These are phyloP conservation scores for Neofelis nebulosa DNA, from an alignment of 2,113 vertebrate genomes.

Conservation along the genomic window DNA sequence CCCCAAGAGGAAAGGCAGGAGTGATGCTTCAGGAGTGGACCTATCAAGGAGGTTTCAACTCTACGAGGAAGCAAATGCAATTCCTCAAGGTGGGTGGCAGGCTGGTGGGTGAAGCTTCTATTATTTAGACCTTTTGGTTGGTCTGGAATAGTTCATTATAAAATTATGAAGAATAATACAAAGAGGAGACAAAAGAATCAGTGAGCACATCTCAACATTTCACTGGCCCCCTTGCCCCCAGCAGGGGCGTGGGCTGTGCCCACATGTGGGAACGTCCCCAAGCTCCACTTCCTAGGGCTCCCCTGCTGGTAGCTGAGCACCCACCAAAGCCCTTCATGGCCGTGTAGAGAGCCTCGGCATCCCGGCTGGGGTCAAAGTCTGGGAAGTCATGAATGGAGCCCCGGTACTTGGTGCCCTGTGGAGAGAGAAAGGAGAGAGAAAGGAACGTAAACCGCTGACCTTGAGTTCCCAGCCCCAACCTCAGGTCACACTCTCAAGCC, in stretches of 20 bases:
- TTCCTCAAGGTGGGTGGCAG: not conserved
- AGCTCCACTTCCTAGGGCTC: not conserved
- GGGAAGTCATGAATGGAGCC: slow-evolving; percentile 91
- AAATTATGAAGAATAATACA: not conserved
- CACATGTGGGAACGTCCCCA: not conserved
- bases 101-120: not conserved
- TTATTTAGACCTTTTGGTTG: not conserved
- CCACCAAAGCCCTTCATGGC: slow-evolving; percentile 98
- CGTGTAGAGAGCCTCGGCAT: slow-evolving; percentile 93
- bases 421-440: slow-evolving; percentile 43
- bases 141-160: not conserved
- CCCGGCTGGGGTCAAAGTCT: slow-evolving; percentile 89
- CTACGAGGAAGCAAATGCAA: not conserved
- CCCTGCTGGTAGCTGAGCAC: slow-evolving; percentile 15
- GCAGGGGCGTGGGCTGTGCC: not conserved
- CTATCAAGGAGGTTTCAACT: not conserved
- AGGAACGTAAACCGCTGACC: not conserved
- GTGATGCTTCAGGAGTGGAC: not conserved
- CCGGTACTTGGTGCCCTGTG: slow-evolving; percentile 88
- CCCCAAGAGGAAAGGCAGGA: not conserved
- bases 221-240: not conserved
- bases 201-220: not conserved
- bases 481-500: no score
- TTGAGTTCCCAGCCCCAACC: not conserved
- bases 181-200: not conserved